These are phyloP conservation scores for Lethrus apterus DNA, from an alignment of 1,140 invertebrate genomes.

Conservation along the genomic window DNA sequence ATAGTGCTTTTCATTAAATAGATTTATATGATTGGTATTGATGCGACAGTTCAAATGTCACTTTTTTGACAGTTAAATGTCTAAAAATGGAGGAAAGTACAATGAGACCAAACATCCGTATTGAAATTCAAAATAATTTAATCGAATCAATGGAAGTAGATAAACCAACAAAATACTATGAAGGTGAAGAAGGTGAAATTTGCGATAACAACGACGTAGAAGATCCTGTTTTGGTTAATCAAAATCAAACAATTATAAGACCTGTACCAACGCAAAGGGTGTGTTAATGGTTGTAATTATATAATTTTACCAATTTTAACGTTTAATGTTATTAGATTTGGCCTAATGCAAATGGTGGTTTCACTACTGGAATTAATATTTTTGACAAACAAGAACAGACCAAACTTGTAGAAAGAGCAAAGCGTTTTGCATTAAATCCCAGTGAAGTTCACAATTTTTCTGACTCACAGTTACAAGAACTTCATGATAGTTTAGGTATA, in stretches of 20 bases:
- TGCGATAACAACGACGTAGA: constrained; percentile 35
- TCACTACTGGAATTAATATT: constrained; percentile 51
- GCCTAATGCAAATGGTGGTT: constrained; percentile 45
- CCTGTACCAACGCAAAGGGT: neutral
- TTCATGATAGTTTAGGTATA: constrained; percentile 61
- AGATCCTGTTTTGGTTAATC: constrained; percentile 4
- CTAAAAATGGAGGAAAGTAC: constrained; percentile 5
- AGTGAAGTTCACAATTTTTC: constrained; percentile 45
- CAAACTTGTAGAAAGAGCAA: constrained; percentile 60
- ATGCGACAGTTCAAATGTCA: too few species aligned
- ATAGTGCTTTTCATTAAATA: too few species aligned
- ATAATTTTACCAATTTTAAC: neutral
- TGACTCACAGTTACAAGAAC: constrained; percentile 52
- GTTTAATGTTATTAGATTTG: constrained; percentile 36
- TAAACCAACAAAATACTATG: constrained; percentile 25
- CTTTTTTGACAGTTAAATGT: neutral
- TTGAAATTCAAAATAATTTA: constrained; percentile 37
- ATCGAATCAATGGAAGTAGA: constrained; percentile 35
- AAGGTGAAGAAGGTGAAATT: constrained; percentile 51
- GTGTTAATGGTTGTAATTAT: neutral
- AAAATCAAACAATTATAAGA: constrained; percentile 14
- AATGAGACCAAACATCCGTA: constrained; percentile 34
- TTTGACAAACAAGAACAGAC: constrained; percentile 55
- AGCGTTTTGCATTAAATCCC: constrained; percentile 57
- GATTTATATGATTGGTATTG: too few species aligned